Conservation (phyloP, 35 echinoderm and acorn worm genomes). For the Chiridota heheva region DNA sequence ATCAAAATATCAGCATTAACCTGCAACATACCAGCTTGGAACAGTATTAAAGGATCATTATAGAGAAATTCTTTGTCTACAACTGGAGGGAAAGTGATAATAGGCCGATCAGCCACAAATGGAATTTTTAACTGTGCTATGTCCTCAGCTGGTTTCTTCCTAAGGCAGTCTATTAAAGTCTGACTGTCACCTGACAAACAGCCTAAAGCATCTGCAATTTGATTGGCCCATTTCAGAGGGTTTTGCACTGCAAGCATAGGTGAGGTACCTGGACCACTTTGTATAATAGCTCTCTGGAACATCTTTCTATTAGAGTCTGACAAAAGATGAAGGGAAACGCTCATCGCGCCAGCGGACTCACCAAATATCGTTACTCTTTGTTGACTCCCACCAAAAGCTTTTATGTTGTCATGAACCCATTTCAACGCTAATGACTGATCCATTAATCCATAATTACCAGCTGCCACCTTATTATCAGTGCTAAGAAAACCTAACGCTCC, state of each 20-base stretch:
- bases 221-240: conserved; percentile 60
- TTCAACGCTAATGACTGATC: conserved; percentile 75
- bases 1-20: conserved; percentile 61
- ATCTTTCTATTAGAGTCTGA: conserved; percentile 42
- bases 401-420: conserved; percentile 85
- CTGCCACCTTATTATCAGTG: conserved; percentile 58
- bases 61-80: conserved; percentile 72
- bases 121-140: conserved; percentile 45
- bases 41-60: conserved; percentile 56
- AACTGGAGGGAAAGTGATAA: conserved; percentile 70
- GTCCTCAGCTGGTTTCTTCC: conserved; percentile 69
- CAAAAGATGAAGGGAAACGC: conserved; percentile 54
- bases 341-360: conserved; percentile 80
- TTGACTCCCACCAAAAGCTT: conserved; percentile 78
- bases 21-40: conserved; percentile 14
- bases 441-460: conserved; percentile 83
- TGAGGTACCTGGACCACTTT: conserved; percentile 68
- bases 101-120: conserved; percentile 28
- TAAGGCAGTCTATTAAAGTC: conserved; percentile 55
- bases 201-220: conserved; percentile 45
- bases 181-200: conserved; percentile 38
- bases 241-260: conserved; percentile 41
- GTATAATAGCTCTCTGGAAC: conserved; percentile 70
- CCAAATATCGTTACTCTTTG: conserved; percentile 75
- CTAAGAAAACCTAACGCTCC: conserved; percentile 82